Conservation (phyloP, 23 tunicate species). For the Clavelina lepadiformis region DNA sequence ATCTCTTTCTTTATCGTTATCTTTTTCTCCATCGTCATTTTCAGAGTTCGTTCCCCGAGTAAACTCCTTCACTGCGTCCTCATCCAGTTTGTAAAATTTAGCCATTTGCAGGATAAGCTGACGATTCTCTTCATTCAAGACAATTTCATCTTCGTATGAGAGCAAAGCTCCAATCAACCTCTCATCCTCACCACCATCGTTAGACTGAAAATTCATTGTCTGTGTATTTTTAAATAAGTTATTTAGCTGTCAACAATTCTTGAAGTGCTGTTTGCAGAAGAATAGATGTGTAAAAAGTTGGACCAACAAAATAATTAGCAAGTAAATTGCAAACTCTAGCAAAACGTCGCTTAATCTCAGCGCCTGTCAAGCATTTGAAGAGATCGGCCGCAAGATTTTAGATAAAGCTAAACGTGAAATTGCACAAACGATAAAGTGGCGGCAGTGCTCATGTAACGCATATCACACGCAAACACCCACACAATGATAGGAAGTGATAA, state of each 20-base stretch:
- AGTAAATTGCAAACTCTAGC: too few relatives aligned
- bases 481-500: too few relatives aligned
- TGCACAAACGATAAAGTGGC: too few relatives aligned
- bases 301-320: not conserved
- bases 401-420: too few relatives aligned
- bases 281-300: not conserved
- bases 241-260: too few relatives aligned
- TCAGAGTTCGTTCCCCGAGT: not conserved
- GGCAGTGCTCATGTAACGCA: too few relatives aligned
- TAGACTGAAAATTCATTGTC: not conserved
- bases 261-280: not conserved
- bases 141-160: slow-evolving; percentile 2
- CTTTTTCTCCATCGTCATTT: not conserved
- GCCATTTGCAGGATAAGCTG: slow-evolving; percentile 15
- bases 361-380: too few relatives aligned
- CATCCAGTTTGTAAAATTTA: slow-evolving; percentile 1
- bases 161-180: not conserved
- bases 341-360: too few relatives aligned
- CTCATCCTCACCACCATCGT: too few relatives aligned
- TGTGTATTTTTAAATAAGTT: too few relatives aligned
- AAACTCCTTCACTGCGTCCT: not conserved
- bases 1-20: not conserved
- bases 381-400: too few relatives aligned
- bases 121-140: slow-evolving; percentile 1
- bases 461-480: too few relatives aligned